Evolutionary conservation across 2,888 invertebrate species (phyloP), one percentile per base, ranked within the genome.

Genomic region (Cerastoderma edule): DNA sequence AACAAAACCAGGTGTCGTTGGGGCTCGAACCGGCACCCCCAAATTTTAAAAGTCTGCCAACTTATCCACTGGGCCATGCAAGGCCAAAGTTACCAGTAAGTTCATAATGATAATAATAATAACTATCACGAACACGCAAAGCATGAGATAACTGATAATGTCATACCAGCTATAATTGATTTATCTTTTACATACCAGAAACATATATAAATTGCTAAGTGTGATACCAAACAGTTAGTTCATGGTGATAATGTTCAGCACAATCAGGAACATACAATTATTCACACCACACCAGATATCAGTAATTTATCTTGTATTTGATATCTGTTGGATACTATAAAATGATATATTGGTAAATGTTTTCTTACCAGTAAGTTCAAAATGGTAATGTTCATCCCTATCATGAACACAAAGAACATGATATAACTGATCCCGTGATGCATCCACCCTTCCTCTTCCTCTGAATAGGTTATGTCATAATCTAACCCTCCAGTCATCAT

Each of bases 401-500:
- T 67, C 77, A 77, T 77, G 84, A 92, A 92, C 72, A 88, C 75
- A 39, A 89, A 84, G 57, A 94, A 94, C 63, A 94, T 83, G 13
- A 91, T 83, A 83, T 93, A 93, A 0, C 93, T 89, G 3, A 93
- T 85, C 0, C 72, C 87, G 10, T 72, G 46, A 8, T 72, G 78
- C 54, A 60, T 44, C 6, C 64, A 74, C n/a, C n/a, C n/a, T n/a
- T n/a, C n/a, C 8, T 27, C 60, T 3, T 56, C 71, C 0, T 79
- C 83, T 57, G 82, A 83, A 75, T 89, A 91, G 39, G 91, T 85
- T 30, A 48, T 46, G 35, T 87, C 87, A 83, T 87, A 93, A 66
- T 93, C 93, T 89, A 92, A 89, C 80, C 92, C 92, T 60, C 92
- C 92, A 50, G 92, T 92, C 91, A 92, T 91, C 92, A 93, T 92